Conservation (phyloP, 1,140 invertebrate species). For the Drosophila pseudoananassae region DNA sequence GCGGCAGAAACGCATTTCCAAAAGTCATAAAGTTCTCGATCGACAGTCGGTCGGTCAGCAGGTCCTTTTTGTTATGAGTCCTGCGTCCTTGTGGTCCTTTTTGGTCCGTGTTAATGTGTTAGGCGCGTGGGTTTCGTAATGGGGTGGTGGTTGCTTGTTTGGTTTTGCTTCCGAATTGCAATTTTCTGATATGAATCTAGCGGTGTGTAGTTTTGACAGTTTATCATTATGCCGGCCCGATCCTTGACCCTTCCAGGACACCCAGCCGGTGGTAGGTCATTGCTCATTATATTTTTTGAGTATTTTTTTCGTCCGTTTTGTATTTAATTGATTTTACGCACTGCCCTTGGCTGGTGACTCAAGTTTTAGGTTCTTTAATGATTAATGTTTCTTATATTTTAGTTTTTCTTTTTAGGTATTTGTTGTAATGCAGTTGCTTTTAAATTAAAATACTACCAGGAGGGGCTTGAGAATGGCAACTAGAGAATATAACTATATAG, state of each 20-base stretch:
- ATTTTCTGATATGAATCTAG: constrained; percentile 65
- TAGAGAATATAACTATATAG: no score
- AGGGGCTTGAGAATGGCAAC: no score
- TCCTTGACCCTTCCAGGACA: constrained; percentile 8
- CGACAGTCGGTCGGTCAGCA: constrained; percentile 44
- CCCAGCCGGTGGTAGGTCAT: constrained; percentile 25
- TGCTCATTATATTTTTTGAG: constrained; percentile 45
- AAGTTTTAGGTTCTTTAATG: constrained; percentile 5
- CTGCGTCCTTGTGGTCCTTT: constrained; percentile 26
- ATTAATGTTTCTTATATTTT: constrained; percentile 3
- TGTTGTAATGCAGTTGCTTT: no score
- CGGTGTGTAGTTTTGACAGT: constrained; percentile 58
- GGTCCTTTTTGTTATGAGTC: constrained; percentile 38
- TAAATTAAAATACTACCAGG: not conserved
- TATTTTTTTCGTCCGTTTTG: constrained; percentile 49
- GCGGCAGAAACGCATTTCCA: not conserved
- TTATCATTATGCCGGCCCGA: constrained; percentile 61
- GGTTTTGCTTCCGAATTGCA: constrained; percentile 8
- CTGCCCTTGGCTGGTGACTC: constrained; percentile 7
- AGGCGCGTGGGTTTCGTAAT: constrained; percentile 57
- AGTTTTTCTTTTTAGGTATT: constrained; percentile 11
- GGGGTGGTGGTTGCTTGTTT: constrained; percentile 18
- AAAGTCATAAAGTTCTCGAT: constrained; percentile 70
- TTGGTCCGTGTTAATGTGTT: constrained; percentile 64
- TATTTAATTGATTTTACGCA: constrained; percentile 78